These are phyloP conservation scores for Cryptoblepharus egeriae DNA, from an alignment of 2,797 vertebrate genomes.

Conservation along the genomic window DNA sequence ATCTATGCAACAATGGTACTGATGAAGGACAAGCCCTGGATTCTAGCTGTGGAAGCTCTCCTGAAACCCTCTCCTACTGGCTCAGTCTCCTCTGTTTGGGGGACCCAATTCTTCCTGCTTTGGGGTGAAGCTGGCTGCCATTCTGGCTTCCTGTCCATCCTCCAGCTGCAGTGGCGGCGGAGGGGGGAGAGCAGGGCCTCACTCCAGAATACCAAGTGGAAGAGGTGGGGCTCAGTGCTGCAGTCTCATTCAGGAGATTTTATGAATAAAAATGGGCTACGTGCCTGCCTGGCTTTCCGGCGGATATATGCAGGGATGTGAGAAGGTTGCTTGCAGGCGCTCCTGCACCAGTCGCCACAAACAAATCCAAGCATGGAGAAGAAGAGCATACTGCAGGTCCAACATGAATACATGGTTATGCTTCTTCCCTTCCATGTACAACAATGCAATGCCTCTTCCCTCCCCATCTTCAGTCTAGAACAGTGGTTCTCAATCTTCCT, in stretches of 20 bases:
- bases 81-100: background rate
- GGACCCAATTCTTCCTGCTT: background rate
- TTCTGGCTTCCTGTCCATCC: background rate
- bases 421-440: background rate
- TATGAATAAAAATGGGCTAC: slow-evolving; percentile 27
- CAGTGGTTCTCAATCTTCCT: too few relatives aligned
- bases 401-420: background rate
- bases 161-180: slow-evolving; percentile 5
- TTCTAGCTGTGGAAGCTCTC: background rate
- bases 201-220: slow-evolving; percentile 14
- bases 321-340: background rate
- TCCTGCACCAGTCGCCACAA: background rate
- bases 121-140: background rate
- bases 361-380: background rate
- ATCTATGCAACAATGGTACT: too few relatives aligned
- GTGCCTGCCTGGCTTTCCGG: background rate
- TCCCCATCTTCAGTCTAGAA: too few relatives aligned
- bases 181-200: background rate
- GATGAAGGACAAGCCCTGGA: background rate
- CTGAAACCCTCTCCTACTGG: background rate
- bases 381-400: too few relatives aligned
- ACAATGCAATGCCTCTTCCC: background rate
- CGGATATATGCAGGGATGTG: background rate
- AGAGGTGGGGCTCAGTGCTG: background rate
- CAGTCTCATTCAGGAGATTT: slow-evolving; percentile 38